Evolutionary conservation across 2,797 vertebrate genomes (phyloP).

Genomic region (Sarcoramphus papa): DNA sequence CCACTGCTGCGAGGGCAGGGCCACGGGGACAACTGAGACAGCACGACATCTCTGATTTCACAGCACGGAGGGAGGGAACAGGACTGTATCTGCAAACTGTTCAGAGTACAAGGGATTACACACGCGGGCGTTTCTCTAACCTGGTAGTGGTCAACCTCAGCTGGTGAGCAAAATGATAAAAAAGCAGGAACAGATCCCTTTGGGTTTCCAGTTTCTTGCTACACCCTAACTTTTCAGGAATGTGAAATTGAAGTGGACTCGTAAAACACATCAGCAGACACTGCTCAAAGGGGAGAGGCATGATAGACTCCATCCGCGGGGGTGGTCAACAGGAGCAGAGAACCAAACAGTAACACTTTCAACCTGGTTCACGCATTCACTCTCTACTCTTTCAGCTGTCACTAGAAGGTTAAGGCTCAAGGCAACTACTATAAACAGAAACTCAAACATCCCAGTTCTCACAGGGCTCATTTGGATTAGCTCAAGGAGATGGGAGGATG

Average conservation of each 20-base stretch:
- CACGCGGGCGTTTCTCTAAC: fast-evolving
- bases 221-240: constrained; percentile 43
- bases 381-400: background rate
- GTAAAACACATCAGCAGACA: background rate
- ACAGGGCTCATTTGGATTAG: constrained; percentile 20
- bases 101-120: background rate
- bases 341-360: background rate
- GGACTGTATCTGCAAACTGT: background rate
- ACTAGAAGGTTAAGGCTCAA: constrained; percentile 56
- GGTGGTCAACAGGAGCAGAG: background rate
- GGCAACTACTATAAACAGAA: constrained; percentile 32
- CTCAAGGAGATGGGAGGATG: constrained; percentile 13
- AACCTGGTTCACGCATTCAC: background rate
- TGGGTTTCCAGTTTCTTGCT: constrained; percentile 61
- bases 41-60: background rate
- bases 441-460: constrained; percentile 25
- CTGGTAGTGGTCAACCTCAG: background rate
- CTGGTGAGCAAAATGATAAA: background rate
- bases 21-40: background rate
- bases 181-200: constrained; percentile 11
- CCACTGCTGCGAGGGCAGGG: background rate
- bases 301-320: background rate
- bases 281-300: background rate
- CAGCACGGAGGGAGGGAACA: background rate
- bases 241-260: constrained; percentile 56